These are phyloP conservation scores for Lethocerus indicus DNA, from an alignment of 1,140 invertebrate species.

Conservation along the genomic window DNA sequence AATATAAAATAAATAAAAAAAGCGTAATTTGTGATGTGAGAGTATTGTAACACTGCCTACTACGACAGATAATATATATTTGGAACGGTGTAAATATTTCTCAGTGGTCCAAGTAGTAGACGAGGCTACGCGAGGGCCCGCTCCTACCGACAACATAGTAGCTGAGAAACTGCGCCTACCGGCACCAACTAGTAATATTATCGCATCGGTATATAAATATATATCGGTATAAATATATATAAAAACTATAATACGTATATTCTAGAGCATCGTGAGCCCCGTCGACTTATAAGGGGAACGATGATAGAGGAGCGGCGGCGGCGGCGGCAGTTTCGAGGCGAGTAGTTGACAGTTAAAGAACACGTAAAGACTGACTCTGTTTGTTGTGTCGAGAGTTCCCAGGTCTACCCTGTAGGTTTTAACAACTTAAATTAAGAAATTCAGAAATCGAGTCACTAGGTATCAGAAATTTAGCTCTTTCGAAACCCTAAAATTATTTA, in stretches of 20 bases:
- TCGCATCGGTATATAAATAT: neutral
- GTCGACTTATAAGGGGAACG: no score
- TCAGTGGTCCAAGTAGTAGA: slow-evolving; percentile 14
- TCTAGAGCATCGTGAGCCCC: no score
- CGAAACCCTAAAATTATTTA: slow-evolving; percentile 5
- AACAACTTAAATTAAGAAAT: slow-evolving; percentile 8
- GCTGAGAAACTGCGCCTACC: neutral
- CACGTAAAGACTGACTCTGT: slow-evolving; percentile 12
- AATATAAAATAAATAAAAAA: slow-evolving; percentile 5
- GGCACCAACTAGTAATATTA: neutral
- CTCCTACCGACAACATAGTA: neutral
- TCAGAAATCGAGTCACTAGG: slow-evolving; percentile 6
- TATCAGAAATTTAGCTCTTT: slow-evolving; percentile 12
- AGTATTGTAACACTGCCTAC: slow-evolving; percentile 14
- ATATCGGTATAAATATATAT: neutral
- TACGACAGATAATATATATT: slow-evolving; percentile 14
- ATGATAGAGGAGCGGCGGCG: no score
- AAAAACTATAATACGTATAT: neutral
- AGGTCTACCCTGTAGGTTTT: slow-evolving; percentile 12
- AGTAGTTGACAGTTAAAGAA: slow-evolving; percentile 4
- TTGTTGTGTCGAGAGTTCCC: slow-evolving; percentile 12
- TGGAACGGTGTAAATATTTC: slow-evolving; percentile 14
- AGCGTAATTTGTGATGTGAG: slow-evolving; percentile 11
- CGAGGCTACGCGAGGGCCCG: slow-evolving; percentile 2
- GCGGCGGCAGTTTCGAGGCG: slow-evolving; percentile 6